Base-by-base conservation (phyloP, 92 coral and sea anemone genomes). In the Bergia puertoricense region DNA sequence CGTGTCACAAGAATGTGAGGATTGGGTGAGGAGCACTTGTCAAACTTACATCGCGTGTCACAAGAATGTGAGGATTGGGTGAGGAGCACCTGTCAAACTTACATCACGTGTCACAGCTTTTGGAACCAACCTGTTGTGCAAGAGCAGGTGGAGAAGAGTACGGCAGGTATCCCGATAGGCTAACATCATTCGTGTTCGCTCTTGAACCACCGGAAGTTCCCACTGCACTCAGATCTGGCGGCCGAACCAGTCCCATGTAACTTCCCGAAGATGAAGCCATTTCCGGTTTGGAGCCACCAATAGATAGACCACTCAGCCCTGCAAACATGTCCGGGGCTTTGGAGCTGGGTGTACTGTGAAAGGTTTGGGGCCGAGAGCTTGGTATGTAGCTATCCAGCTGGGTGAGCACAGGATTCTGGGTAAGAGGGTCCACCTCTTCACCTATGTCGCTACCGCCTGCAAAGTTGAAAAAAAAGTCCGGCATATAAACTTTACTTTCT, bases 311-410 rank as follows among this genome's bases (percentile, higher is more conserved):
- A 22, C 45, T 54, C 66, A 84, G 79, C 5, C 87, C 79, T 71
- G 78, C 77, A 16, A 84, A 48, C 87, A 84, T 84, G 65, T 84
- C 79, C 42, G 87, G 40, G 77, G 87, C 87, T 48, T 84, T 71
- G 68, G 78, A 69, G 30, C 87, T 84, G 16, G 87, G 87, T 69
- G 87, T 84, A 56, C 87, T 84, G 62, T 84, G 80, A 42, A 76
- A 84, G 51, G 87, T 79, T 79, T 84, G 87, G 78, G 87, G 78
- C 39, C 87, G 77, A 46, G 87, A 84, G 87, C 45, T 84, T 23
- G 87, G 87, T 48, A 73, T 74, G 41, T 71, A 84, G 23, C 67
- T 30, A 16, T 84, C 87, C 44, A 84, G 71, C 44, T 72, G 78
- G 79, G 50, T 84, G 62, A 43, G 78, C 42, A 71, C 6, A 71